Conservation (phyloP, 2,888 invertebrate species). For the Epinotia brunnichana region DNA sequence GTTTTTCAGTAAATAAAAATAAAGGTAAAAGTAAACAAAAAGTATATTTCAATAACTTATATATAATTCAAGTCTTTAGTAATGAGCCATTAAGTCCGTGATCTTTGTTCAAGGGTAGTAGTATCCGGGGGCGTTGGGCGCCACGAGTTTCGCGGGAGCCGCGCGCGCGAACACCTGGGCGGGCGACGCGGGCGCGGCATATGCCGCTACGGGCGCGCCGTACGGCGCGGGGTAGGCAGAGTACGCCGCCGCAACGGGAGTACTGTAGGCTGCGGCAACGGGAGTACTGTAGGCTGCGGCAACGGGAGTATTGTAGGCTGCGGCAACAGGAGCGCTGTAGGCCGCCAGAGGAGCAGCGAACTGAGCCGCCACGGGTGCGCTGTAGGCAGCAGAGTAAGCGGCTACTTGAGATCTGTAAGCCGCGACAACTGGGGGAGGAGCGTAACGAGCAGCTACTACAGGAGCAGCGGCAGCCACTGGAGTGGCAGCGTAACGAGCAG, state of each 20-base stretch:
- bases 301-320: constrained; percentile 52
- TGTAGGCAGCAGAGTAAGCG: constrained; percentile 58
- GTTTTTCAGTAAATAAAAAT: constrained; percentile 23
- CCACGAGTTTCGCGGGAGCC: constrained; percentile 86
- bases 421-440: constrained; percentile 47
- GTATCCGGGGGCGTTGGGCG: constrained; percentile 74
- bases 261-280: constrained; percentile 51
- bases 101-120: constrained; percentile 69
- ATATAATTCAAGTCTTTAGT: constrained; percentile 73
- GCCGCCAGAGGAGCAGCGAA: constrained; percentile 46
- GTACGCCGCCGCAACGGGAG: constrained; percentile 51
- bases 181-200: constrained; percentile 76
- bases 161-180: constrained; percentile 85
- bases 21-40: constrained; percentile 48
- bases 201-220: constrained; percentile 61
- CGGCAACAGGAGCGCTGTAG: constrained; percentile 51
- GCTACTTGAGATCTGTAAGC: constrained; percentile 14
- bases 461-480: constrained; percentile 47
- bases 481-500: constrained; percentile 46
- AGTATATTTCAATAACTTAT: constrained; percentile 61
- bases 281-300: constrained; percentile 52
- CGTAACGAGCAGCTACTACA: constrained; percentile 50
- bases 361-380: constrained; percentile 44
- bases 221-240: constrained; percentile 68
- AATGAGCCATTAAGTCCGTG: constrained; percentile 60